phyloP scores from a whole-genome alignment of 2,888 invertebrate genomes.

The Teleogryllus oceanicus region DNA sequence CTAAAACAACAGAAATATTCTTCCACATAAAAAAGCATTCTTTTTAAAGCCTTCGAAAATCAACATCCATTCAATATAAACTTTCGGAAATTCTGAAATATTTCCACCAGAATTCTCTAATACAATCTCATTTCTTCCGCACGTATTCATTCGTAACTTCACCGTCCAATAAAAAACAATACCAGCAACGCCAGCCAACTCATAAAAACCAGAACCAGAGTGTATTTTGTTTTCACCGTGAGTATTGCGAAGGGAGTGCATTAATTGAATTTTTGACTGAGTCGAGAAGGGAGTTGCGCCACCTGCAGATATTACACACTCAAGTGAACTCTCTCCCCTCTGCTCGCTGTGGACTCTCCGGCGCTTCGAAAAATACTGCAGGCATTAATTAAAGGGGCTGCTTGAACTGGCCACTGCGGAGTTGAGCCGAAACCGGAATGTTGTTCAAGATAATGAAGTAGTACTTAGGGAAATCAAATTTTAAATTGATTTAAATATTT shows the following conservation, averaged over 20 bases:
- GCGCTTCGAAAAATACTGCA: conserved; percentile 18
- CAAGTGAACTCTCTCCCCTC: not conserved
- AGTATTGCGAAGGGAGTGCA: not conserved
- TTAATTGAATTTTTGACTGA: not conserved
- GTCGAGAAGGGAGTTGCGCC: not conserved
- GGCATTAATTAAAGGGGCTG: conserved; percentile 4
- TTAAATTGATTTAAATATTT: conserved; percentile 9
- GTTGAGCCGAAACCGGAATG: not conserved
- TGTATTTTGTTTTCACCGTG: not conserved
- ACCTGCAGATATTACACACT: not conserved
- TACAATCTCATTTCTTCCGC: not conserved
- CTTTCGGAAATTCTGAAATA: not conserved
- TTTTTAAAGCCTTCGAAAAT: not conserved
- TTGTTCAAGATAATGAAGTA: conserved; percentile 18
- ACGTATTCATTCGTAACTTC: not conserved
- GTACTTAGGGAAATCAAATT: conserved; percentile 11
- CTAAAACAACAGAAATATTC: too few species aligned
- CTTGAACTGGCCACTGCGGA: conserved; percentile 6
- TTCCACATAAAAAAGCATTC: not conserved
- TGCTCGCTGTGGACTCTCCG: not conserved
- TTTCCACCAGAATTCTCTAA: not conserved
- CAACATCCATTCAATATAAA: not conserved
- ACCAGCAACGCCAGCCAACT: not conserved
- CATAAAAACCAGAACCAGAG: not conserved
- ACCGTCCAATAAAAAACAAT: not conserved